Evolutionary conservation across 2,888 invertebrate species (phyloP).

Genomic region (Chesias legatella): DNA sequence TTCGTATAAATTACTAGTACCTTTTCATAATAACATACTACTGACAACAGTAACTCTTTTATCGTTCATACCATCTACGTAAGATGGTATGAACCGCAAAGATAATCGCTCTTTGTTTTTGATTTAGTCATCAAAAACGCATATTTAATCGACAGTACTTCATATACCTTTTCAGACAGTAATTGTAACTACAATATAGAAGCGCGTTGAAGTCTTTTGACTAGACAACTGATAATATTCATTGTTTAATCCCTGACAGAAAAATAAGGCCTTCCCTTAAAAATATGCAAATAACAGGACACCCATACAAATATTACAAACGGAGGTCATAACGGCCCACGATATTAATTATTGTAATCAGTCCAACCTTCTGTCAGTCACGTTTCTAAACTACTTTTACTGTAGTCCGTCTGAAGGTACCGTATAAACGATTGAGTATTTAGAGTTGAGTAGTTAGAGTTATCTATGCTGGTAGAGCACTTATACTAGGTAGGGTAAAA

Average conservation of each 20-base stretch:
- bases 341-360: constrained; percentile 17
- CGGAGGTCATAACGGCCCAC: constrained; percentile 9
- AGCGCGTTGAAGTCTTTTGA: constrained; percentile 20
- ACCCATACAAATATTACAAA: neutral
- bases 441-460: no score
- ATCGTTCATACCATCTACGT: no score
- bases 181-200: neutral
- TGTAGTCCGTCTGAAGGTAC: constrained; percentile 7
- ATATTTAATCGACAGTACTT: no score
- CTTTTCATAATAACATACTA: neutral
- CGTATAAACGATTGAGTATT: constrained; percentile 5
- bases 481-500: constrained; percentile 7
- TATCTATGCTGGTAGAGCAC: constrained; percentile 1
- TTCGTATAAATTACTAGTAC: constrained; percentile 1
- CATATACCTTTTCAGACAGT: no score
- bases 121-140: no score
- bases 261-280: no score
- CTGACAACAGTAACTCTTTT: no score
- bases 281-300: no score
- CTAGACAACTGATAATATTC: neutral
- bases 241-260: no score
- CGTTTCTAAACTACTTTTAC: constrained; percentile 18
- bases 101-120: no score
- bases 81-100: no score
- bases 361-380: constrained; percentile 14